Percentiles rank a stretch among this genome's conserved stretches.
These are phyloP conservation scores for Mamestra brassicae DNA, from an alignment of 2,888 invertebrate genomes.

Conservation along the genomic window DNA sequence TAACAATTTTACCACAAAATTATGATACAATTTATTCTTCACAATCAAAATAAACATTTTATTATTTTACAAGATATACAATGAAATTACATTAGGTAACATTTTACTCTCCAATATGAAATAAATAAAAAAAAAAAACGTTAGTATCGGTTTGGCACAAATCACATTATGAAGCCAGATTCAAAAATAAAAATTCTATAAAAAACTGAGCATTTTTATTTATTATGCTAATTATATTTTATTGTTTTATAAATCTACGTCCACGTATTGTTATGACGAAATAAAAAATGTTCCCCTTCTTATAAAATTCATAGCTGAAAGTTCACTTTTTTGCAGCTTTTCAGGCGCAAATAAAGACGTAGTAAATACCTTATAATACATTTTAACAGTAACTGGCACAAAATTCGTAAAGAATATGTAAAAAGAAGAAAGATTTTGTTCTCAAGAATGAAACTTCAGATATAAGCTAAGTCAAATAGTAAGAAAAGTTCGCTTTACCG, in stretches of 20 bases:
- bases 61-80: slow-evolving; percentile 81
- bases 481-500: not conserved
- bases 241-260: slow-evolving; percentile 49
- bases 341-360: slow-evolving; percentile 43
- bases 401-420: slow-evolving; percentile 81
- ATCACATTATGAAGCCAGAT: slow-evolving; percentile 74
- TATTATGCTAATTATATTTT: slow-evolving; percentile 64
- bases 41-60: slow-evolving; percentile 71
- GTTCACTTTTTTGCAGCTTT: slow-evolving; percentile 14
- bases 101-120: slow-evolving; percentile 78
- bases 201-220: slow-evolving; percentile 81
- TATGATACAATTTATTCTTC: slow-evolving; percentile 76
- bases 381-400: slow-evolving; percentile 87
- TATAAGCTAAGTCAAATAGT: slow-evolving; percentile 24
- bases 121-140: slow-evolving; percentile 76
- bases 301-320: slow-evolving; percentile 42
- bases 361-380: slow-evolving; percentile 62
- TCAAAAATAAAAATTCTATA: slow-evolving; percentile 62
- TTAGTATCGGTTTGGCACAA: slow-evolving; percentile 83
- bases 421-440: slow-evolving; percentile 50
- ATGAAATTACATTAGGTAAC: slow-evolving; percentile 82
- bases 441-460: slow-evolving; percentile 36
- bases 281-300: slow-evolving; percentile 49
- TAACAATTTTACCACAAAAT: slow-evolving; percentile 78
- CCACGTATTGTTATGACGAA: slow-evolving; percentile 43